phyloP scores from a whole-genome alignment of 2,113 vertebrate species.

The Cairina moschata region DNA sequence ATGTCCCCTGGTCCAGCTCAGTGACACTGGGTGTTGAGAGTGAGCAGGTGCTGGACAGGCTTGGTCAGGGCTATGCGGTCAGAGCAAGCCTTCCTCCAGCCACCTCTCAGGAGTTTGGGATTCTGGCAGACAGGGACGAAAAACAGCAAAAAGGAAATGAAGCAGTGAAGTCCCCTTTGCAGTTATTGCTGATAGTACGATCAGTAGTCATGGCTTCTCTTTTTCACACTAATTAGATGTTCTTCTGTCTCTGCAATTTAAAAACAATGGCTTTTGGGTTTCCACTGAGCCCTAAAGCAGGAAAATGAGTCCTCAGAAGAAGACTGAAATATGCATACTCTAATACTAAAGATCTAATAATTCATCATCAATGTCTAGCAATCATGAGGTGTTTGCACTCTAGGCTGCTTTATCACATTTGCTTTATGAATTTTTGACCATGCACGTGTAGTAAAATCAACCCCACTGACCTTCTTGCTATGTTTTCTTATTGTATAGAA shows the following conservation, averaged over 20 bases:
- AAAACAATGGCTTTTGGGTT: background rate
- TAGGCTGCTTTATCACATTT: background rate
- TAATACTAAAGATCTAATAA: background rate
- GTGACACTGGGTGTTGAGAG: background rate
- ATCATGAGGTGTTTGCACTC: background rate
- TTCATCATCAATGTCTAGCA: background rate
- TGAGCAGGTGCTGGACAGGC: background rate
- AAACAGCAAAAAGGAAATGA: background rate
- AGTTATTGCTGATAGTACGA: background rate
- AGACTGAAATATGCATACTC: background rate
- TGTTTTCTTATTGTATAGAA: background rate
- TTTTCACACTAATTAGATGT: background rate
- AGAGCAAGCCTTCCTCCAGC: background rate
- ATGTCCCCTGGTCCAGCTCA: background rate
- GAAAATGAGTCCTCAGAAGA: background rate
- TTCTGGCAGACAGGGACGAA: background rate
- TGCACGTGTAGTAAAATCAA: conserved; percentile 21
- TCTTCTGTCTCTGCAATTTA: background rate
- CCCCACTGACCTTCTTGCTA: background rate
- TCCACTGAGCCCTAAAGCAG: background rate
- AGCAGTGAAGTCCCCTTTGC: background rate
- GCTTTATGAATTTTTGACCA: background rate
- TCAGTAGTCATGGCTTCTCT: background rate
- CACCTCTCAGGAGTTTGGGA: background rate
- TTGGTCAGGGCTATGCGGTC: background rate